Conservation (phyloP, 2,888 invertebrate genomes). For the Mythimna ferrago region DNA sequence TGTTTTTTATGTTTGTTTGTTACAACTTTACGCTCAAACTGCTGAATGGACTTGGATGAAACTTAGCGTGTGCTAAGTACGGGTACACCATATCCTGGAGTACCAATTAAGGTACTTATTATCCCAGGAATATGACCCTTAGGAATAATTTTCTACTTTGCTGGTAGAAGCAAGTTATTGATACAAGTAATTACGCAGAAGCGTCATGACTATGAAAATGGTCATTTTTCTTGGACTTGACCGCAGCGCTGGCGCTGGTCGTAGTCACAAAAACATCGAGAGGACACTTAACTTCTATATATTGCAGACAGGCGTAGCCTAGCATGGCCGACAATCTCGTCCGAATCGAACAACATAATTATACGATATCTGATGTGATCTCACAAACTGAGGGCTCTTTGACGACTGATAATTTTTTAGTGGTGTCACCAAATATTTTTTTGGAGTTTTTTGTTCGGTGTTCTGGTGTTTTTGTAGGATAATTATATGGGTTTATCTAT, state of each 20-base stretch:
- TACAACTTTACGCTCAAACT: too few relatives aligned
- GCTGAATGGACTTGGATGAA: background rate
- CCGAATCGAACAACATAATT: slow-evolving; percentile 80
- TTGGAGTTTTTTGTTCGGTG: background rate
- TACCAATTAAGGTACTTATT: too few relatives aligned
- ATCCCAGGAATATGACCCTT: too few relatives aligned
- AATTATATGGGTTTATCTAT: background rate
- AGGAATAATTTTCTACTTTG: too few relatives aligned
- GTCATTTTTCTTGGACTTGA: background rate
- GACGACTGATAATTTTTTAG: background rate
- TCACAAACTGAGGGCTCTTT: slow-evolving; percentile 70
- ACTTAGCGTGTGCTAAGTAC: too few relatives aligned
- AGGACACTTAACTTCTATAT: slow-evolving; percentile 63
- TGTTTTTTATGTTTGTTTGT: too few relatives aligned
- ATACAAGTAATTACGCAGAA: slow-evolving; percentile 6
- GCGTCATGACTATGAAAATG: background rate
- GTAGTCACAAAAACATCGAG: slow-evolving; percentile 50
- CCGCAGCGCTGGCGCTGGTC: background rate
- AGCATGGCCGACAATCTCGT: slow-evolving; percentile 55
- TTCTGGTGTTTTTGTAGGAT: background rate
- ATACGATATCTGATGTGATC: slow-evolving; percentile 78
- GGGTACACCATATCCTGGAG: too few relatives aligned
- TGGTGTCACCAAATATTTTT: too few relatives aligned
- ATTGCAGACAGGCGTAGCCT: slow-evolving; percentile 58
- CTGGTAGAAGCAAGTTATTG: background rate